Percentiles rank a stretch among this genome's conserved stretches.
phyloP scores from a whole-genome alignment of 92 coral and sea anemone genomes.

The Porites divaricata region DNA sequence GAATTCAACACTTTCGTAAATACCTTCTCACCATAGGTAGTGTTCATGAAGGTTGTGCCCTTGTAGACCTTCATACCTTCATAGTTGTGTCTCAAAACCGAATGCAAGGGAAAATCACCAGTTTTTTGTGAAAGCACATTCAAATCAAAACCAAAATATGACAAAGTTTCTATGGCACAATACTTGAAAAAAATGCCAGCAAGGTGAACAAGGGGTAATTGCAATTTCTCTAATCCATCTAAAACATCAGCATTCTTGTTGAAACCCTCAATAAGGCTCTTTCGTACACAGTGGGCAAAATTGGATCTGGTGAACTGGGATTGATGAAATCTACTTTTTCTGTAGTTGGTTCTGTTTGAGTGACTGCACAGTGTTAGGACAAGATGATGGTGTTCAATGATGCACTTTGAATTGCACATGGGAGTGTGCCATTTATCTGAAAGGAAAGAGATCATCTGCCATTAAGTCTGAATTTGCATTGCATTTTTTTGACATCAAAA shows the following conservation, averaged over 20 bases:
- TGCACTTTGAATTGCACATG: slow-evolving; percentile 26
- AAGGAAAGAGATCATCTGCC: not conserved
- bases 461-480: not conserved
- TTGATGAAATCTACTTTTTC: not conserved
- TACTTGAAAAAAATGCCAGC: slow-evolving; percentile 32
- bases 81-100: slow-evolving; percentile 4
- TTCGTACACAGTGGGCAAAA: slow-evolving; percentile 19
- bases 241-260: slow-evolving; percentile 3
- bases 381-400: slow-evolving; percentile 25
- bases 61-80: slow-evolving; percentile 24
- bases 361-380: slow-evolving; percentile 12
- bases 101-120: slow-evolving; percentile 29
- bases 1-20: slow-evolving; percentile 11
- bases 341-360: not conserved
- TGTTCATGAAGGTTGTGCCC: not conserved
- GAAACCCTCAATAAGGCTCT: slow-evolving; percentile 17
- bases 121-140: slow-evolving; percentile 12
- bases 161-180: not conserved
- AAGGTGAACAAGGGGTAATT: slow-evolving; percentile 28
- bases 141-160: slow-evolving; percentile 17
- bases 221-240: slow-evolving; percentile 14
- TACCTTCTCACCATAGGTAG: not conserved
- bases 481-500: not conserved
- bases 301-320: slow-evolving; percentile 4
- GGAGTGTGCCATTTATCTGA: slow-evolving; percentile 48